Base-by-base conservation (phyloP, 2,113 vertebrate genomes). In the Anarhynchus alexandrinus region DNA sequence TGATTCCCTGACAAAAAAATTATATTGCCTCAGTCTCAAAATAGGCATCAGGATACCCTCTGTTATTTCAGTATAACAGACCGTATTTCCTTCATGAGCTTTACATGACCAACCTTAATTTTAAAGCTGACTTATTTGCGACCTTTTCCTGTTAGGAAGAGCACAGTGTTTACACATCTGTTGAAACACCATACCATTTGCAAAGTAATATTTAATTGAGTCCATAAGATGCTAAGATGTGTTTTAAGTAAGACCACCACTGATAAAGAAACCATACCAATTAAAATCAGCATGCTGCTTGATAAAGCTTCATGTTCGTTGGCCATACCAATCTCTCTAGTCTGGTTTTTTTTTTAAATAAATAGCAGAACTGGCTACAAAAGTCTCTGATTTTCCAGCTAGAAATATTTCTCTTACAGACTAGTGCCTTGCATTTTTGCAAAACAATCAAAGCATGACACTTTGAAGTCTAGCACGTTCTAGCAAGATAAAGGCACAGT, bases 131-230 rank as follows among this genome's bases (percentile, higher is more conserved):
- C 65, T 91, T 86, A 82, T 65, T 91, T 85, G 78, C 52, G 82
- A 91, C 57, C 78, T 96, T 85, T 96, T 93, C 81, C 81, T 78
- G 73, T 85, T 62, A 94, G 91, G 81, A 91, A 82, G 43, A 82
- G 66, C 73, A 72, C 5, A 9, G 57, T 91, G 40, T 87, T 94
- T 87, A 87, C 40, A 93, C 82, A 96, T 81, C 93, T 95, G 85
- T 40, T 93, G 84, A 94, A 97, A 92, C 45, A 90, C 11, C 2
- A 4, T 40, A 51, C 45, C n/a, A 62, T 70, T 92, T 73, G 62
- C 54, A 58, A 88, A 92, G 45, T 27, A 82, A 55, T 51, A 73
- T 64, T 69, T 92, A 92, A 93, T 76, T 86, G 71, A 93, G 66
- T 90, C 88, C 71, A 73, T 83, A 83, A 95, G 58, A 78, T 61